phyloP scores from a whole-genome alignment of 30 jellyfish, hydroid and myxozoan genomes.

The Aurelia coerulea region DNA sequence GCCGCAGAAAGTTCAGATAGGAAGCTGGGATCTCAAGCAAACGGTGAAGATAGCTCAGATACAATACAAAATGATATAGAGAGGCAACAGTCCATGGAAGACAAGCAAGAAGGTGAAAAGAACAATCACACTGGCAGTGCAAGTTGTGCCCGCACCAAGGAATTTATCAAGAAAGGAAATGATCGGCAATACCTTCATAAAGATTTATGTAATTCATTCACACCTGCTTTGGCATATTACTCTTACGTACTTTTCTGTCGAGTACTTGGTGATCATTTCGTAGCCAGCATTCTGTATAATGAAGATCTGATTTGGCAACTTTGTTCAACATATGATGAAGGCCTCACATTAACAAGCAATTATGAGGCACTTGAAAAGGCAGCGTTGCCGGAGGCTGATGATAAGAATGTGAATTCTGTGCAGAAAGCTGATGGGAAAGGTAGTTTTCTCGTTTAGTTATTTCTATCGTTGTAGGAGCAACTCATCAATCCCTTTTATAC shows the following conservation, averaged over 20 bases:
- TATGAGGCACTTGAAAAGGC: constrained; percentile 5
- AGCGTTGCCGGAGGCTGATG: neutral
- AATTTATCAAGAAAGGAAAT: neutral
- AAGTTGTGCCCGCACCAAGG: neutral
- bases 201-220: constrained; percentile 73
- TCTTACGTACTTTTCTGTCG: constrained; percentile 93
- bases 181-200: constrained; percentile 24
- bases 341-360: constrained; percentile 62
- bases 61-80: no score
- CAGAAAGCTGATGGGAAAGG: constrained; percentile 22
- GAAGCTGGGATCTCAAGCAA: no score
- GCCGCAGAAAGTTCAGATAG: no score
- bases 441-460: neutral
- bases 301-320: constrained; percentile 91
- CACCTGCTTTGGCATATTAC: constrained; percentile 85
- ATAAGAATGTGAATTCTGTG: neutral
- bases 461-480: no score
- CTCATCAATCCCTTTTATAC: no score
- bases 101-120: neutral
- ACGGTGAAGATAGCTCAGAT: no score
- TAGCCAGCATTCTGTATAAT: constrained; percentile 80
- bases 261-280: constrained; percentile 76
- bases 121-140: neutral
- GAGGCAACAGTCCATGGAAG: no score
- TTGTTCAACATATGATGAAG: constrained; percentile 81